Evolutionary conservation across 2,797 vertebrate genomes (phyloP).

Genomic region (Sandelia bainsii): DNA sequence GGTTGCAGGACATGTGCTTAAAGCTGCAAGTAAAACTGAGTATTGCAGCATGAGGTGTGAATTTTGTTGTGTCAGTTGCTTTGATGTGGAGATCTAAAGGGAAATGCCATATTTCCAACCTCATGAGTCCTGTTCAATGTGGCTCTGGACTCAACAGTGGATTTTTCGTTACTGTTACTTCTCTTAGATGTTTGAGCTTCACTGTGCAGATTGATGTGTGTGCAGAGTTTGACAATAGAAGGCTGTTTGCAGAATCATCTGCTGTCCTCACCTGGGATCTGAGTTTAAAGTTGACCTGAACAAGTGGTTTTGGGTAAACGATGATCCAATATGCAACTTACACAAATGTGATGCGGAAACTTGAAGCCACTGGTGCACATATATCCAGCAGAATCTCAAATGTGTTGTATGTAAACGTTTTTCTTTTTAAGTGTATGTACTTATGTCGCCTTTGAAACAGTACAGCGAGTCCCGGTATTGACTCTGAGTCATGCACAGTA

Average conservation of each 20-base stretch:
- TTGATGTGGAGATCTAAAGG: constrained; percentile 54
- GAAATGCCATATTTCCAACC: neutral
- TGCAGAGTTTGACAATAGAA: neutral
- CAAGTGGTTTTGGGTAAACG: neutral
- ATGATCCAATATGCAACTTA: neutral
- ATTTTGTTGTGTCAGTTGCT: constrained; percentile 25
- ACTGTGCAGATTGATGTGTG: neutral
- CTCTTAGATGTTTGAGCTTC: constrained; percentile 7
- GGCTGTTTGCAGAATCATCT: neutral
- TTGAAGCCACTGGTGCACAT: neutral
- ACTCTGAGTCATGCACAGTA: constrained; percentile 27
- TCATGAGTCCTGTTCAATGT: constrained; percentile 18
- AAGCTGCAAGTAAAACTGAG: constrained; percentile 5
- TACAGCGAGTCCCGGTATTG: neutral
- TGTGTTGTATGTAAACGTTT: neutral
- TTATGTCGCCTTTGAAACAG: neutral
- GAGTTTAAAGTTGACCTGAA: constrained; percentile 2
- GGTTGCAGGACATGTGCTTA: constrained; percentile 20
- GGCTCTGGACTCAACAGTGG: neutral
- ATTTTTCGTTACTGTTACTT: neutral
- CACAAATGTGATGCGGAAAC: too few species aligned
- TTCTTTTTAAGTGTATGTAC: neutral
- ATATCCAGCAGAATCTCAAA: neutral
- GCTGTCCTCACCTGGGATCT: constrained; percentile 10
- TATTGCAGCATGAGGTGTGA: constrained; percentile 47